These are phyloP conservation scores for Camptogramma bilineatum DNA, from an alignment of 2,888 invertebrate genomes.

Conservation along the genomic window DNA sequence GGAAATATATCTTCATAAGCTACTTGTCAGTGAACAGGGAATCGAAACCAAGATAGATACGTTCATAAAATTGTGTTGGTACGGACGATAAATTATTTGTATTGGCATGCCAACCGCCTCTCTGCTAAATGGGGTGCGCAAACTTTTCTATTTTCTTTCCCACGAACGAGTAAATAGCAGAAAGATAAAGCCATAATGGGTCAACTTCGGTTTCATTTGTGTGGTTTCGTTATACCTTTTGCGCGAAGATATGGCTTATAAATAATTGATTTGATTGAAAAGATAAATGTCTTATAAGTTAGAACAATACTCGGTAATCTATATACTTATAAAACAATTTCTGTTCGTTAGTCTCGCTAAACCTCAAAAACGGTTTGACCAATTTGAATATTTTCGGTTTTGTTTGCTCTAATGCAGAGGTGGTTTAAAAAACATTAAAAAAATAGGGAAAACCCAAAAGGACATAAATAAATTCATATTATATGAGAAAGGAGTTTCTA, in stretches of 20 bases:
- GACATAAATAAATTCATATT: no score
- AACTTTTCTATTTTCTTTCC: slow-evolving; percentile 20
- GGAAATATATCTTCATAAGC: background rate
- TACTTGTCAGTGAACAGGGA: slow-evolving; percentile 8
- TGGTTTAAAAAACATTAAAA: no score
- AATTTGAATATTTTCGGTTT: no score
- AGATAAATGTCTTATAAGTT: no score
- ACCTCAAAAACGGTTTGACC: no score
- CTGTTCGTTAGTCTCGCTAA: no score
- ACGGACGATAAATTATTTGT: slow-evolving; percentile 47
- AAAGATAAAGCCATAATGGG: slow-evolving; percentile 10
- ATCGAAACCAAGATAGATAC: slow-evolving; percentile 15
- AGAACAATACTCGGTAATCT: no score
- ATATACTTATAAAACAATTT: no score
- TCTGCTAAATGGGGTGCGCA: slow-evolving; percentile 27
- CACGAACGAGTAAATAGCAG: slow-evolving; percentile 10
- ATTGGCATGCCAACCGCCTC: slow-evolving; percentile 37
- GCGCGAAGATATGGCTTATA: background rate
- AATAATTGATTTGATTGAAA: no score
- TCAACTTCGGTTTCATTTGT: slow-evolving; percentile 4
- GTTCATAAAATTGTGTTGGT: slow-evolving; percentile 43
- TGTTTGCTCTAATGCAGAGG: no score
- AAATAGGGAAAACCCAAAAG: no score
- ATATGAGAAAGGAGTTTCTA: no score
- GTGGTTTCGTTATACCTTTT: slow-evolving; percentile 1